A percentile compares a stretch with the other conserved stretches of the same genome.
phyloP scores from a whole-genome alignment of 2,797 vertebrate genomes.

The Adelosebastes latens region DNA sequence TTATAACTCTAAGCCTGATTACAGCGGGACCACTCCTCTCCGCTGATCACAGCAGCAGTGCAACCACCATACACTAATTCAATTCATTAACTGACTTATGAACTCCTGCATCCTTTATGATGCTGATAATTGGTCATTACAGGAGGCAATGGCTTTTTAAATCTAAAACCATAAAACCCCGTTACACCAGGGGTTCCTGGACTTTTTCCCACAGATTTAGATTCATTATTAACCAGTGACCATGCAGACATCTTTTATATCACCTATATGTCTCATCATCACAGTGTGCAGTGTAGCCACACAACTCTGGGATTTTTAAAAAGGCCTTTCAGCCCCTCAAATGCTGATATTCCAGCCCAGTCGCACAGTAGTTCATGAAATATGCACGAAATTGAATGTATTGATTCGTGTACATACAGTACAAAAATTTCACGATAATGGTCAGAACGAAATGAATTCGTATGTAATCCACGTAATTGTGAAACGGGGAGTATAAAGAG shows the following conservation, averaged over 20 bases:
- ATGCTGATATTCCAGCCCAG: background rate
- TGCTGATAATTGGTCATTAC: constrained; percentile 31
- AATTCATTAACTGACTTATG: constrained; percentile 38
- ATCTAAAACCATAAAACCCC: constrained; percentile 40
- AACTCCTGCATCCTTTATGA: constrained; percentile 45
- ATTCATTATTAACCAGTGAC: background rate
- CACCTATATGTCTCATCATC: background rate
- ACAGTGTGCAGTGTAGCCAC: background rate
- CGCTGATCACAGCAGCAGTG: constrained; percentile 27
- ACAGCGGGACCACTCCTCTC: constrained; percentile 35
- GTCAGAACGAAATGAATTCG: too few relatives aligned
- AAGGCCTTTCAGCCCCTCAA: background rate
- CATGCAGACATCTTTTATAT: background rate
- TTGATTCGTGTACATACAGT: too few relatives aligned
- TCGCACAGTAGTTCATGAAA: too few relatives aligned
- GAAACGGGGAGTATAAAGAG: too few relatives aligned
- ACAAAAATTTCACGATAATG: too few relatives aligned
- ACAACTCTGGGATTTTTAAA: background rate
- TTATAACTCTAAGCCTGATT: constrained; percentile 9
- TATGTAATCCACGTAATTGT: too few relatives aligned
- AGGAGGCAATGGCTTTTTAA: constrained; percentile 21
- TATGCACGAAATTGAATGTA: fast-evolving
- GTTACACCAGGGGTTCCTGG: background rate
- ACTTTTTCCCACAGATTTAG: background rate
- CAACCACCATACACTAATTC: constrained; percentile 28